Base-by-base conservation (phyloP, 1,140 invertebrate genomes). In the Drosophila arawakana region DNA sequence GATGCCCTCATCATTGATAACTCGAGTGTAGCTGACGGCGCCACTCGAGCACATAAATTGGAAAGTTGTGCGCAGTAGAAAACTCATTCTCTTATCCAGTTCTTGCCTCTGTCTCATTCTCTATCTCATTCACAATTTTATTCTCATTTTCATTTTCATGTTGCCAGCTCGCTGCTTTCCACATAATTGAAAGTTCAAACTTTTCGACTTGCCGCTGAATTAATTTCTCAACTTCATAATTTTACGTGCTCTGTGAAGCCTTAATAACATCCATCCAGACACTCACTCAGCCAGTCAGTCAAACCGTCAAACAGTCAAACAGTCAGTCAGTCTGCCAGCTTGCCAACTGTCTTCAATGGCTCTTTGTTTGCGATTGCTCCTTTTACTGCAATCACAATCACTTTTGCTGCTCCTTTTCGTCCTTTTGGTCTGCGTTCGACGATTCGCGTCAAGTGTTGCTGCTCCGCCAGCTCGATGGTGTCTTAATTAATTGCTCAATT, bases 401-500 rank as follows among this genome's bases (percentile, higher is more conserved):
- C 54, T 18, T 30, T 57, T 50, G 54, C 69, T 61, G 59, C 39
- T 54, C 58, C 58, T 60, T 68, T 60, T 37, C 15, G 50, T 37
- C 46, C 44, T 47, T 15, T 50, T 15, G 50, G 21, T 41, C 58
- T 49, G 15, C 46, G 9, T 21, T 13, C 10, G 60, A 10, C 11
- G 47, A 21, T 47, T 41, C 49, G 61, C 50, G 8, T 63, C 59
- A 75, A 81, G 77, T 82, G 67, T 55, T 70, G 37, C 39, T 66
- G 77, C 72, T 74, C 58, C 60, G 60, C 37, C 78, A 66, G 34
- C 77, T 73, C 80, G 88, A 84, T 84, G 84, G 84, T 62, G 84
- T 89, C 80, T 89, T 89, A 89, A 89, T 89, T 89, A 89, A 89
- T 89, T 89, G 84, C 84, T 89, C 84, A 88, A 88, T 88, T 88